Evolutionary conservation across 2,797 vertebrate species (phyloP), one percentile per base, ranked within the genome.

Genomic region (Mormyrops boulengeri): DNA sequence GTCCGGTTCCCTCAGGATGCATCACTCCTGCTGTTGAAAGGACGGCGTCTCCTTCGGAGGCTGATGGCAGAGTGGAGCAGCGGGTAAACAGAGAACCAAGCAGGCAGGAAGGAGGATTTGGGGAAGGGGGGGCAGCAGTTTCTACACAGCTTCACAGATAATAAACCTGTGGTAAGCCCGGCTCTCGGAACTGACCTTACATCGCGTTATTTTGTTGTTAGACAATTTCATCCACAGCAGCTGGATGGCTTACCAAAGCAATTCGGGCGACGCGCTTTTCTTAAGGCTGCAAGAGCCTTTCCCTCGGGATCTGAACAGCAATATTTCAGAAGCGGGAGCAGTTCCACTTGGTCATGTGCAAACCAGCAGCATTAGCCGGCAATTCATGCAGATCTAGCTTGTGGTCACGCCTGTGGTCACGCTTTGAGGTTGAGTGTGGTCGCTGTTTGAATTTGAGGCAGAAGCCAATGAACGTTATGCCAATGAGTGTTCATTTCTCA

Each of bases 21-120:
- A 91, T 92, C 92, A 90, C 88, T 89, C 88, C 86, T 85, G 89
- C 91, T 88, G 91, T 89, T 26, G 89, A 92, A 92, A 93, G 91
- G 92, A 93, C 91, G 89, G 4, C 7, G 69, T 91, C 91, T 92
- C 90, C 90, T 91, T 89, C 80, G n/a, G 89, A 89, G 55, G 84
- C 47, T 41, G 88, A 47, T 50, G 30, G 85, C 52, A 85, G 88
- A 34, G 26, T 12, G 62, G 57, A 62, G 88, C 69, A 85, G 80
- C 88, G 9, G 66, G 60, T 77, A 90, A 88, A 87, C 86, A 73
- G 55, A 88, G 60, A 86, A 89, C 41, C 69, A 26, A 88, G 69
- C 41, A 69, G n/a, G 80, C 22, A 50, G 53, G 89, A 90, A 86
- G 55, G 87, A 73, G 66, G 30, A 73, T 73, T 73, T 38, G 66